Base-by-base conservation (phyloP, 2,888 invertebrate genomes). In the Agrotis ipsilon region DNA sequence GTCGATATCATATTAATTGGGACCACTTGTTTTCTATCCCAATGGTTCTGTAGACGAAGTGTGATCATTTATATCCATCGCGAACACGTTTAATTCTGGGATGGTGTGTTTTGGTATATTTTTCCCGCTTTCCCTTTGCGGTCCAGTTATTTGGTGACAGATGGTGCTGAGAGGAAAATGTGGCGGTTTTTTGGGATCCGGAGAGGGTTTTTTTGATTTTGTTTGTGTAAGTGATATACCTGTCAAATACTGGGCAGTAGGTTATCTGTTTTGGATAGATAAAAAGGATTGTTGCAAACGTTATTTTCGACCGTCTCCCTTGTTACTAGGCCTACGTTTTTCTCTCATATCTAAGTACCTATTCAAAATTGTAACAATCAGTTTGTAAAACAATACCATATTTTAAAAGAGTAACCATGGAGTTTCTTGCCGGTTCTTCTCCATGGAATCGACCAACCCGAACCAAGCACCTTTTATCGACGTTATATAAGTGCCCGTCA, bases 1-100 rank as follows among this genome's bases (percentile, higher is more conserved):
- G 39, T 82, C 85, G 78, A 83, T 82, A 83, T 82, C 60, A 78
- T 78, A 83, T 83, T 83, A 83, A 83, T 85, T 85, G 68, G 55
- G 57, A 51, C 74, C 81, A 82, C 76, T 83, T 77, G 85, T 76
- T 62, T 66, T 58, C 58, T 69, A 69, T 77, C 68, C 68, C 21
- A 21, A 45, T 62, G 59, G 61, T 27, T n/a, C 46, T 62, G 72
- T 51, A 51, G 78, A 77, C 62, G 60, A 67, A 83, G 67, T 59
- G 62, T 19, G 55, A 57, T 57, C 83, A 85, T 85, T 83, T 68
- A 72, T 83, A 80, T 71, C 75, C 78, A 70, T 83, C 83, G 64
- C 55, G 11, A 60, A 32, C 83, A 85, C 63, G 21, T 64, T 62
- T 68, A 46, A 72, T 84, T 71, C 48, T 52, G 66, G 63, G 19